Evolutionary conservation across 2,888 invertebrate species (phyloP), one percentile per base, ranked within the genome.

Genomic region (Scrobipalpa atriplicella): DNA sequence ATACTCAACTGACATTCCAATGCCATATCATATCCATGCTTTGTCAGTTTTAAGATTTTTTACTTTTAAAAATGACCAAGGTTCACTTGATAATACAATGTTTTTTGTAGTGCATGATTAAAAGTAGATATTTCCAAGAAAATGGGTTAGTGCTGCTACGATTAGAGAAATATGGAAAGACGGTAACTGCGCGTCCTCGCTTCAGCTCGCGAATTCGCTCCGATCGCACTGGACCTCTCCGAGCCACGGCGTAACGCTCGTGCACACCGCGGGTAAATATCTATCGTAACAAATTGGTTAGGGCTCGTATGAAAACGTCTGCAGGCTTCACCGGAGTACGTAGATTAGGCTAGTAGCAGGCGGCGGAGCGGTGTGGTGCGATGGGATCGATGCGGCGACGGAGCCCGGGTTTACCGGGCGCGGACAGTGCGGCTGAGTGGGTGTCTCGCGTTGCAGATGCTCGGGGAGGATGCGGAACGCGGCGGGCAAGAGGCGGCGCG

Each of bases 371-470:
- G 87, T 86, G 86, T 87, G 86, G 90, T 89, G 91, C 90, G 91
- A 87, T 89, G 85, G 90, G 89, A 86, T 82, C 85, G 85, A 79
- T 81, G 84, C 78, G 83, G 81, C 80, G 78, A 76, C 76, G 75
- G 75, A 77, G 79, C 72, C 72, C 73, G 73, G 76, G 76, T 79
- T 74, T 80, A 71, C 73, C 75, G 75, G 81, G 82, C 83, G 83
- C 82, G 85, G 85, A 76, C 86, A 82, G 86, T 84, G 88, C 79
- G 81, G 86, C 89, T 90, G 86, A 90, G 89, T 86, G 84, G 83
- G 84, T 90, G 85, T 90, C 83, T 92, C 90, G 90, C 89, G 89
- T 92, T 92, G 85, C 92, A 92, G 92, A 91, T 92, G 90, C 82
- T 82, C 78, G 87, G 83, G 79, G 80, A 82, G 84, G 78, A 83